These are phyloP conservation scores for Notolepis coatsorum DNA, from an alignment of 2,797 vertebrate genomes.

Conservation along the genomic window DNA sequence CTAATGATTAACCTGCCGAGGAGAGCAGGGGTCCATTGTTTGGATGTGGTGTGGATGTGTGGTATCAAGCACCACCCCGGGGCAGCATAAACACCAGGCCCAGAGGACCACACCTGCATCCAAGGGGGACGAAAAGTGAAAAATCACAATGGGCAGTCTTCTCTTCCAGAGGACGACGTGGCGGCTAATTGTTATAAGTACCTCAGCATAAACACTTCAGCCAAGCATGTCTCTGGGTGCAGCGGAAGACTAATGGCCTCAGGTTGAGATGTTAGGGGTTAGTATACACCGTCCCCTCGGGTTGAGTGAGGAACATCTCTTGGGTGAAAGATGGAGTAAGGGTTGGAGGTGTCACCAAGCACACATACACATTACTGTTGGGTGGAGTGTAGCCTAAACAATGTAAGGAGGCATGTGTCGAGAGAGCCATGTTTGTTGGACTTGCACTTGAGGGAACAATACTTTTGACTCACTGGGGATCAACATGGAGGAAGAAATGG, in stretches of 20 bases:
- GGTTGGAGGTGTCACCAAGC: conserved; percentile 33
- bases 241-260: conserved; percentile 59
- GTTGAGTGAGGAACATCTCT: conserved; percentile 53
- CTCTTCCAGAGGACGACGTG: conserved; percentile 58
- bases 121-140: conserved; percentile 68
- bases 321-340: conserved; percentile 35
- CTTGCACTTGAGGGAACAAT: background rate
- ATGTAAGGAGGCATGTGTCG: conserved; percentile 15
- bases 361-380: conserved; percentile 57
- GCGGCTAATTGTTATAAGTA: conserved; percentile 75
- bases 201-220: conserved; percentile 76
- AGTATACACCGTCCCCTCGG: conserved; percentile 25
- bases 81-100: conserved; percentile 74
- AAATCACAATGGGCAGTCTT: conserved; percentile 58
- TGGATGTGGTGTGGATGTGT: conserved; percentile 81
- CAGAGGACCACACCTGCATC: conserved; percentile 78
- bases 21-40: conserved; percentile 71
- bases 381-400: conserved; percentile 34
- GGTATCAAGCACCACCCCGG: conserved; percentile 79
- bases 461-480: background rate
- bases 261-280: conserved; percentile 43
- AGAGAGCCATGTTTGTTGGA: conserved; percentile 25
- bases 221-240: conserved; percentile 65
- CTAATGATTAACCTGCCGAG: conserved; percentile 75
- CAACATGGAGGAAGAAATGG: background rate